These are phyloP conservation scores for Punctoribates punctum DNA, from an alignment of 2,888 invertebrate species.

Conservation along the genomic window DNA sequence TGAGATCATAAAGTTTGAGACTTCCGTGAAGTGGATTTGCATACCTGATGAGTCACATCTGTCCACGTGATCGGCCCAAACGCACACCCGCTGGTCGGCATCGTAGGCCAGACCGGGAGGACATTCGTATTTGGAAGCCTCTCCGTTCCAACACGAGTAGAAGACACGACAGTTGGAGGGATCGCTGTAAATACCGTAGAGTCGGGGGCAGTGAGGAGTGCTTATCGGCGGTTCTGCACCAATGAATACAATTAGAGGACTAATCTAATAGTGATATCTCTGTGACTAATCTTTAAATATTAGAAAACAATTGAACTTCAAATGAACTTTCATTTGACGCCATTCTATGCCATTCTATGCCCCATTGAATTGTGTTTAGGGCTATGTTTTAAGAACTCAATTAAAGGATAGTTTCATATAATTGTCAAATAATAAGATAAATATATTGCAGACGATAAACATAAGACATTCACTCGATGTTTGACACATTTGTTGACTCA, in stretches of 20 bases:
- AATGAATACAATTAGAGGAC: not conserved
- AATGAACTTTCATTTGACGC: too few species aligned
- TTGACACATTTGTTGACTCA: too few species aligned
- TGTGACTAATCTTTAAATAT: not conserved
- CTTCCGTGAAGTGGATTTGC: conserved; percentile 7
- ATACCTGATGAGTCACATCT: conserved; percentile 84
- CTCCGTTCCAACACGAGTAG: conserved; percentile 97
- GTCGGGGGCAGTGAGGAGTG: conserved; percentile 75
- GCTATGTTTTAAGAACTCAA: too few species aligned
- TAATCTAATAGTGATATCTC: not conserved
- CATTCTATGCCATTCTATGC: too few species aligned
- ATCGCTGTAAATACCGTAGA: conserved; percentile 90
- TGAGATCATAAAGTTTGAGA: not conserved
- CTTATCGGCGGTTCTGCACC: conserved; percentile 72
- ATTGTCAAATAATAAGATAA: too few species aligned
- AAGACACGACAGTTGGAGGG: conserved; percentile 82
- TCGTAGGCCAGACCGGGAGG: conserved; percentile 91
- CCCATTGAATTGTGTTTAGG: too few species aligned
- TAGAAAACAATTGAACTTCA: not conserved
- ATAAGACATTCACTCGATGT: too few species aligned
- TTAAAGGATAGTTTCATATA: too few species aligned
- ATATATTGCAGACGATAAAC: too few species aligned
- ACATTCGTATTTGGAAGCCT: conserved; percentile 87
- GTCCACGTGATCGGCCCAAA: conserved; percentile 94
- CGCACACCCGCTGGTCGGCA: conserved; percentile 84